Evolutionary conservation across 1,140 invertebrate genomes (phyloP).

Genomic region (Drosophila sp.): DNA sequence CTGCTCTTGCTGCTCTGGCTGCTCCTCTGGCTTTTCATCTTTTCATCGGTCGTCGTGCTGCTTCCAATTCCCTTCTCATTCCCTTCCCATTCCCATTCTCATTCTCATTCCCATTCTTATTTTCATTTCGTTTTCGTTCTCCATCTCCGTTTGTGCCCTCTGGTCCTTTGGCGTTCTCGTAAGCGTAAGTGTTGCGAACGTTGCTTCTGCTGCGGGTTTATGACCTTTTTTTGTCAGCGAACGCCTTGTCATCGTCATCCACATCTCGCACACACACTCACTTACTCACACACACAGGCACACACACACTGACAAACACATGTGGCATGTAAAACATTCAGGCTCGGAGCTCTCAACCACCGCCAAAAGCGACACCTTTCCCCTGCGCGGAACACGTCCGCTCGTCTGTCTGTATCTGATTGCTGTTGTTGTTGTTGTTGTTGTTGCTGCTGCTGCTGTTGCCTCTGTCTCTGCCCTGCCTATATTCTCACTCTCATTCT

Average conservation of each 20-base stretch:
- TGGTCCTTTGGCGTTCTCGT: conserved; percentile 25
- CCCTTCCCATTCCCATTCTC: conserved; percentile 33
- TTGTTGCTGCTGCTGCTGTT: conserved; percentile 2
- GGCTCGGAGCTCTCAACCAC: conserved; percentile 55
- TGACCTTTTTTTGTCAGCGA: conserved; percentile 69
- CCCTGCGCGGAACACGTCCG: conserved; percentile 31
- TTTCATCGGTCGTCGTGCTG: conserved; percentile 56
- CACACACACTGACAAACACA: not conserved
- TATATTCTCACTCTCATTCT: conserved; percentile 54
- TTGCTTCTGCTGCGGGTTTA: conserved; percentile 62
- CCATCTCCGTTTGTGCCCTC: conserved; percentile 20
- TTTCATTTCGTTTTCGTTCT: conserved; percentile 36
- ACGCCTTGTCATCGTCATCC: conserved; percentile 51
- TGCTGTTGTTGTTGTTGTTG: conserved; percentile 19
- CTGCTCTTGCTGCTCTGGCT: conserved; percentile 49
- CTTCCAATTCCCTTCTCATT: conserved; percentile 37
- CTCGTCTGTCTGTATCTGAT: conserved; percentile 67
- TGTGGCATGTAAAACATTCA: conserved; percentile 20
- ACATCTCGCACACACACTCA: conserved; percentile 8
- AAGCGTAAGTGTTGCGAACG: conserved; percentile 42
- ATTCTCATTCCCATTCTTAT: conserved; percentile 38
- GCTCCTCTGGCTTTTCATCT: conserved; percentile 79
- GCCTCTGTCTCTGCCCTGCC: conserved; percentile 21
- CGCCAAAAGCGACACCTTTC: conserved; percentile 56
- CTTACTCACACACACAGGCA: not conserved